phyloP scores from a whole-genome alignment of 2,113 vertebrate species.

The Ptilorrhoa leucosticta region DNA sequence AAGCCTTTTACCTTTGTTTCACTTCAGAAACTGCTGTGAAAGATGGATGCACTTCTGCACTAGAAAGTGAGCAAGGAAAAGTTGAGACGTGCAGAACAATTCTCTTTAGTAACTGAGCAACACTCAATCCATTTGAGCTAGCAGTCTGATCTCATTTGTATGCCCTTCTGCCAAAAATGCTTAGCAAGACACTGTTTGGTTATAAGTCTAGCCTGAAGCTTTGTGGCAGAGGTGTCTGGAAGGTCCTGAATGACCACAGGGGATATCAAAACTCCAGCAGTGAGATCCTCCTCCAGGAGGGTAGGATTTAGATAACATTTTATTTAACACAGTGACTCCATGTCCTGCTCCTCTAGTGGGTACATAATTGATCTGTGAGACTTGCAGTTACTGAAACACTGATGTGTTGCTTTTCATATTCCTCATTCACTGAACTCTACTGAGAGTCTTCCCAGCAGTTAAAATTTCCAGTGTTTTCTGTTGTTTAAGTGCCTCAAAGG shows the following conservation, averaged over 20 bases:
- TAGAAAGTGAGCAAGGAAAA: not conserved
- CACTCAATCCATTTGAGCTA: not conserved
- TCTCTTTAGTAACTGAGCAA: not conserved
- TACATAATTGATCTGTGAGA: not conserved
- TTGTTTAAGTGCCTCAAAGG: not conserved
- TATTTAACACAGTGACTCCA: not conserved
- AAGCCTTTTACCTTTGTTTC: not conserved
- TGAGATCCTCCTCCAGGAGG: not conserved
- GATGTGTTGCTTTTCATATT: not conserved
- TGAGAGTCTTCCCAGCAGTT: not conserved
- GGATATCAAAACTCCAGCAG: not conserved
- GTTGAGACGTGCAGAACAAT: not conserved
- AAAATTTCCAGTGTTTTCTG: not conserved
- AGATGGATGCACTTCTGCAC: not conserved
- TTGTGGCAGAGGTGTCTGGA: not conserved
- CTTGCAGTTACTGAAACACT: not conserved
- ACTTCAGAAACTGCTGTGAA: not conserved
- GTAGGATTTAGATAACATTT: not conserved
- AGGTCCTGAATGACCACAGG: not conserved
- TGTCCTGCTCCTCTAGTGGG: not conserved
- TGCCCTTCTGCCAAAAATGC: not conserved
- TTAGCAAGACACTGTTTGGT: not conserved
- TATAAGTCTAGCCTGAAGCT: not conserved
- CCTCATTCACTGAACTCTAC: not conserved
- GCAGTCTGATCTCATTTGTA: not conserved